Base-by-base conservation (phyloP, 2,797 vertebrate genomes). In the Menidia menidia region DNA sequence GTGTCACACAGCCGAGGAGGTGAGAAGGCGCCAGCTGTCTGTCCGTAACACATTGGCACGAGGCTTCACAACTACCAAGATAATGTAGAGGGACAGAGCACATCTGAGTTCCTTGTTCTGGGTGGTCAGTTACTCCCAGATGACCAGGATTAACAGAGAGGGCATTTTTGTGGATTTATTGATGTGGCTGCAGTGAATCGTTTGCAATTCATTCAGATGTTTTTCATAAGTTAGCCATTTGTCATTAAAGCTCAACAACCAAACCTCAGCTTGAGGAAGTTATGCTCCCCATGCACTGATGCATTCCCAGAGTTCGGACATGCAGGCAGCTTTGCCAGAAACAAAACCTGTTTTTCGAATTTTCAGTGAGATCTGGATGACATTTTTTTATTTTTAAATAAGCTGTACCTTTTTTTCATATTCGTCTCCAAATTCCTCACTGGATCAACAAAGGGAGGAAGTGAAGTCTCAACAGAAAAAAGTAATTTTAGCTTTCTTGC, bases 11-110 rank as follows among this genome's bases (percentile, higher is more conserved):
- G 61, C 19, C 1, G n/a, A 61, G 48, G 68, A 78, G 51, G 76
- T 74, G 78, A 75, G 68, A 74, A 73, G 51, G 31, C 11, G 0
- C 1, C 30, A 69, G 58, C 71, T 82, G 74, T 77, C 71, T 62
- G 54, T 62, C 19, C 42, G 59, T 79, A 79, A 80, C 83, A 79
- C 73, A 56, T 70, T 14, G 35, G 51, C 39, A 19, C 39, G 43
- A 41, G 19, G 39, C 18, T 58, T 39, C 56, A 43, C 19, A 43
- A 58, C 30, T 43, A 25, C 63, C n/a, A 30, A 45, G 45, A 59
- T 18, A 33, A 51, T 50, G 53, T 9, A 39, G 39, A 61, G 50
- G 2, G 19, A 52, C 19, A 31, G 44, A 79, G 42, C 3, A 15
- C 43, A 35, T 42, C 41, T 6, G 14, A 56, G 53, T 54, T 42